phyloP scores from a whole-genome alignment of 2,113 vertebrate species.

The Ceyx melanurus region DNA sequence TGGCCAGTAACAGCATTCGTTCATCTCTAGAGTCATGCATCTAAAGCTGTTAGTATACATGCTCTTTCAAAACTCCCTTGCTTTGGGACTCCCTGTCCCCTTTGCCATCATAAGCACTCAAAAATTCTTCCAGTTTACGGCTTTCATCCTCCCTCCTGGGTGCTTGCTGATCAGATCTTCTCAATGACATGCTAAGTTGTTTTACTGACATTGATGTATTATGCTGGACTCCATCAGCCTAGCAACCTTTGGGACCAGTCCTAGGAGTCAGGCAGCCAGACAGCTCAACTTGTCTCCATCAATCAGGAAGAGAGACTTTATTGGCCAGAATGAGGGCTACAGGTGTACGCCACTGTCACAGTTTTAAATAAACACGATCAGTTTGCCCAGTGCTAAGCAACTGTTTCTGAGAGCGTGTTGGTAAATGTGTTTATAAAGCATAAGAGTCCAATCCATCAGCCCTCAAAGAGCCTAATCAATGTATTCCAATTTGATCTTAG shows the following conservation, averaged over 20 bases:
- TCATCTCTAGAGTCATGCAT: conserved; percentile 12
- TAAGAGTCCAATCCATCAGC: conserved; percentile 77
- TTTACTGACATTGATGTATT: conserved; percentile 66
- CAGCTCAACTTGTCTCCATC: conserved; percentile 68
- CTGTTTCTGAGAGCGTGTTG: conserved; percentile 72
- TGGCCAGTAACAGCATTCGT: not conserved
- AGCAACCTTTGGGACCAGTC: conserved; percentile 62
- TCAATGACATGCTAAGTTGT: conserved; percentile 56
- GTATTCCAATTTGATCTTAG: conserved; percentile 79
- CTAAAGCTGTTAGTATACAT: conserved; percentile 32
- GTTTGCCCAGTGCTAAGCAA: conserved; percentile 72
- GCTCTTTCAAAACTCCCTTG: conserved; percentile 37
- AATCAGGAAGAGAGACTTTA: conserved; percentile 61
- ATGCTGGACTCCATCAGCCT: conserved; percentile 52
- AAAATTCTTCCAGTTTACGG: conserved; percentile 59
- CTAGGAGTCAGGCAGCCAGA: conserved; percentile 57
- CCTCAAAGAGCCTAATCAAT: conserved; percentile 82
- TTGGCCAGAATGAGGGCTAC: conserved; percentile 50
- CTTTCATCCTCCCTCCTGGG: conserved; percentile 48
- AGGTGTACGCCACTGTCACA: conserved; percentile 54
- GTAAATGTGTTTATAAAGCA: conserved; percentile 81
- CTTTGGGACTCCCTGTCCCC: conserved; percentile 30
- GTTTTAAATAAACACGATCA: conserved; percentile 74
- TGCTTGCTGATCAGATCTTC: conserved; percentile 45
- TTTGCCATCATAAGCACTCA: conserved; percentile 50